Evolutionary conservation across 2,113 vertebrate species (phyloP).

Genomic region (Colossoma macropomum): DNA sequence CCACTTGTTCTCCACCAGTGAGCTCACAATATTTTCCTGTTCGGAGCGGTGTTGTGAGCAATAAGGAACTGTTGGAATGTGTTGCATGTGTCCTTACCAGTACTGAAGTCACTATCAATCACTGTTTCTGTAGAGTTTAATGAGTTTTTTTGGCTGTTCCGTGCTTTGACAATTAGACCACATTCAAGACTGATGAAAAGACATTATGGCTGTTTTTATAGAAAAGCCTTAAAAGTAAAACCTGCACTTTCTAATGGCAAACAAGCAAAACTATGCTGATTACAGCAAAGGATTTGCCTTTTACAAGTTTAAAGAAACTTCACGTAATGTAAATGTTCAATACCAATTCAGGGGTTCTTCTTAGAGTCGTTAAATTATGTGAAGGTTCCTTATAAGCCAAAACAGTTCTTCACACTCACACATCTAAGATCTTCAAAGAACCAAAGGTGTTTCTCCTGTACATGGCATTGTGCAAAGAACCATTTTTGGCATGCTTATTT

Average conservation of each 20-base stretch:
- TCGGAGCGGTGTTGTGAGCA: neutral
- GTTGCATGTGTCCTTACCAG: neutral
- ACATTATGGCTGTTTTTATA: neutral
- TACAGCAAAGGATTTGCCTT: no score
- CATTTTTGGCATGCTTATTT: no score
- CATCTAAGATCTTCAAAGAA: no score
- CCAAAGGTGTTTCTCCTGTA: no score
- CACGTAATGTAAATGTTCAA: no score
- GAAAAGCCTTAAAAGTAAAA: neutral
- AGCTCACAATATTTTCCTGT: conserved; percentile 1
- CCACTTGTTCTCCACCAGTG: neutral
- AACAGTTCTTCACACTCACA: no score
- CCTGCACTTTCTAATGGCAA: neutral
- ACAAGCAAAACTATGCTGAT: neutral
- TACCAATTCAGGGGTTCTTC: no score
- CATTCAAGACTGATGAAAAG: neutral
- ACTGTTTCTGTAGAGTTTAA: neutral
- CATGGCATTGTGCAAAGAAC: no score
- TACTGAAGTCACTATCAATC: neutral
- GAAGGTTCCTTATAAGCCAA: no score
- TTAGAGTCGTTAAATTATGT: no score
- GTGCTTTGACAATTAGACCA: neutral
- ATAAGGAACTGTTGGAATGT: conserved; percentile 22
- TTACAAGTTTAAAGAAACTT: no score
- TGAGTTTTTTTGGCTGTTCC: neutral